phyloP scores from a whole-genome alignment of 2,888 invertebrate genomes.

The Oegoconia quadripuncta region DNA sequence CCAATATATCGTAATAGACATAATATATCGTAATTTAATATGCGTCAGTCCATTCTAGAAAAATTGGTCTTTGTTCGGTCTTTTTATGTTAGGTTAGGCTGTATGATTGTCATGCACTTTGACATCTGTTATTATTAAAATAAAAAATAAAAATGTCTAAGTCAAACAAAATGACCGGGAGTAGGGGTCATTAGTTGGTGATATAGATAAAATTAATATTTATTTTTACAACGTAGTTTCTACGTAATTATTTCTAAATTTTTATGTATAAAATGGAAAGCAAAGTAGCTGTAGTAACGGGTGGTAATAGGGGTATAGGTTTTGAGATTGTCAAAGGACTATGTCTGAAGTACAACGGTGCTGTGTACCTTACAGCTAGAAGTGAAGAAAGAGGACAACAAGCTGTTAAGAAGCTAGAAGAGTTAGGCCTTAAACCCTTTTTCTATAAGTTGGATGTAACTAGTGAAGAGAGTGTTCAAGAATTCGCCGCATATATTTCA shows the following conservation, averaged over 20 bases:
- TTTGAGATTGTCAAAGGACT: constrained; percentile 76
- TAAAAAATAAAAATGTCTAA: constrained; percentile 14
- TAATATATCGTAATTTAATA: no score
- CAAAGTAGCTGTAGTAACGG: constrained; percentile 75
- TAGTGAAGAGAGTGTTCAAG: constrained; percentile 79
- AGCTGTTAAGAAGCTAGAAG: constrained; percentile 81
- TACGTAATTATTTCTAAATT: constrained; percentile 47
- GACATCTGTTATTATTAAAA: not conserved
- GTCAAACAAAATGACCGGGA: constrained; percentile 33
- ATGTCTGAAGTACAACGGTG: constrained; percentile 83
- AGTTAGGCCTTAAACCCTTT: constrained; percentile 75
- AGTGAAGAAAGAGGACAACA: constrained; percentile 79
- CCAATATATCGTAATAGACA: no score
- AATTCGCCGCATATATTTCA: constrained; percentile 79
- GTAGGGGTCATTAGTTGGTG: constrained; percentile 22
- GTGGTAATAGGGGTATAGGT: constrained; percentile 69
- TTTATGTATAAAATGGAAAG: constrained; percentile 70
- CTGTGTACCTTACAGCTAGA: constrained; percentile 86
- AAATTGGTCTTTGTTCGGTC: not conserved
- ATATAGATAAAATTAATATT: constrained; percentile 44
- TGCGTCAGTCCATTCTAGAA: no score
- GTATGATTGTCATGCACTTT: not conserved
- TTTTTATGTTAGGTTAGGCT: no score
- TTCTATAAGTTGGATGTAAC: constrained; percentile 86
- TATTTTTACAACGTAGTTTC: constrained; percentile 55